Conservation (phyloP, 2,113 vertebrate species). For the Brachypodius melanocephalos region DNA sequence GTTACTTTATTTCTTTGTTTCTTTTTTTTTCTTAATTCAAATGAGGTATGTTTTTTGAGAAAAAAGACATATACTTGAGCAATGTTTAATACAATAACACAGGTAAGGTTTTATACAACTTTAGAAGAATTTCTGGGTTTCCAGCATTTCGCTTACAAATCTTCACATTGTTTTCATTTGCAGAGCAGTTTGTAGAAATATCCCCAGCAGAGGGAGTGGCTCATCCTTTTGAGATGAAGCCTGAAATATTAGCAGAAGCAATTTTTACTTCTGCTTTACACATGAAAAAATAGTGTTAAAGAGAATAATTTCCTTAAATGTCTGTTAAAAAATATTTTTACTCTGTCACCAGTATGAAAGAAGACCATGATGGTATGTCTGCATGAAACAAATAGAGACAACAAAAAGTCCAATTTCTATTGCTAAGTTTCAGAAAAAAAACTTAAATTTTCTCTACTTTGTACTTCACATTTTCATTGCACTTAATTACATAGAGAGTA, state of each 20-base stretch:
- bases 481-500: background rate
- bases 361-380: background rate
- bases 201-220: conserved; percentile 60
- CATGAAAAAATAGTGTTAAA: background rate
- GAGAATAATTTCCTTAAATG: background rate
- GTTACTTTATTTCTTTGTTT: background rate
- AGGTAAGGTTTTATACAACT: background rate
- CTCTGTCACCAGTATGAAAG: background rate
- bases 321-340: background rate
- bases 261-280: background rate
- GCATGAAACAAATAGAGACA: background rate
- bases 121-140: background rate
- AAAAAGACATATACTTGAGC: background rate
- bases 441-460: background rate
- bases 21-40: background rate
- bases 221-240: background rate
- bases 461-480: background rate
- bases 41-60: background rate
- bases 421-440: background rate
- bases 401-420: background rate
- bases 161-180: background rate
- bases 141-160: background rate
- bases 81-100: background rate
- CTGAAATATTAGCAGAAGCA: background rate
- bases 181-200: conserved; percentile 11